Base-by-base conservation (phyloP, 2,113 vertebrate species). In the Dendrocopos noguchii region DNA sequence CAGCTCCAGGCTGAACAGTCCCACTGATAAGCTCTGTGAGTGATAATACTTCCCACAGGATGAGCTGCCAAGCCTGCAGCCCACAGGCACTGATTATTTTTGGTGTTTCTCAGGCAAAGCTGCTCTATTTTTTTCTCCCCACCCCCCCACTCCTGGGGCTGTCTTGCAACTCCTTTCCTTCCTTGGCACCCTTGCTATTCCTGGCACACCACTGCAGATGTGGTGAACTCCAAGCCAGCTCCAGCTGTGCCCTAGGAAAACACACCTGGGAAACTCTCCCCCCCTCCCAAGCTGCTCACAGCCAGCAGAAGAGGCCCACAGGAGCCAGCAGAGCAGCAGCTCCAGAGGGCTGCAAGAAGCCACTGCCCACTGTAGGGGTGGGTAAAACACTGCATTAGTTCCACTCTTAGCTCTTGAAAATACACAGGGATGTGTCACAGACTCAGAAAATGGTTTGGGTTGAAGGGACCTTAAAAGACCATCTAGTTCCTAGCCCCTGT, bases 201-300 rank as follows among this genome's bases (percentile, higher is more conserved):
- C 8, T 33, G 27, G n/a, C 20, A 63, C 7, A 18, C 39, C 2
- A 6, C 21, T 81, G 50, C 59, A 34, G 7, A 44, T 25, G 34
- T 89, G 64, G 68, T 79, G 39, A 68, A 44, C 27, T 56, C 27
- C 27, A 71, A 60, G 59, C 33, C 55, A 87, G 5, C 52, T 42
- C 33, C 34, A 44, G 1, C 57, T 36, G 70, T 61, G 55, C 18
- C 34, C 22, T 29, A 52, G 44, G 15, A 42, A 42, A 44, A 53
- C 19, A 8, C 25, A 8, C 2, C 1, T 52, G 28, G 14, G 31
- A 66, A 31, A 42, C 15, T 7, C 36, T 36, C 8, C 14, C 2
- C 28, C 7, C 2, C 2, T 20, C 5, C 20, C 6, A n/a, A 9
- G 13, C 12, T 13, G 33, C n/a, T 29, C 7, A 18, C 1, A 10